Percentiles rank a stretch among this genome's conserved stretches.
Conservation (phyloP, 2,888 invertebrate genomes). For the Villa cingulata region DNA sequence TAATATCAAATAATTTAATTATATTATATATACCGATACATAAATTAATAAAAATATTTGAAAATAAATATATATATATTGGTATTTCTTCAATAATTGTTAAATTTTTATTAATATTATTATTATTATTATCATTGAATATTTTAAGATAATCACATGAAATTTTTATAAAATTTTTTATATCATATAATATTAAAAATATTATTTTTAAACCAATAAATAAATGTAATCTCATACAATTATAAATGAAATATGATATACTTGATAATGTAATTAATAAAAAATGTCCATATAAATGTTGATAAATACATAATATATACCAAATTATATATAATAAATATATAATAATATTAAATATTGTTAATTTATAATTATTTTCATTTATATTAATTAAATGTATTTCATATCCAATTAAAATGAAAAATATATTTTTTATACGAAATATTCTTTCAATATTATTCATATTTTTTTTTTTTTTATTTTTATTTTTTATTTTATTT, state of each 20-base stretch:
- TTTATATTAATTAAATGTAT: constrained; percentile 17
- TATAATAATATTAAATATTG: constrained; percentile 15
- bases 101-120: not conserved
- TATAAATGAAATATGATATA: constrained; percentile 6
- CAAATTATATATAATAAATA: constrained; percentile 15
- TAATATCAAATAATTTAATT: not conserved
- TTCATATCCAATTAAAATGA: constrained; percentile 19
- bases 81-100: not conserved
- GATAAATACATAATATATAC: constrained; percentile 12
- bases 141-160: not conserved
- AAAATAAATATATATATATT: not conserved
- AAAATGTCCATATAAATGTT: not conserved
- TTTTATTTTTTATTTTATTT: not conserved
- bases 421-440: constrained; percentile 16
- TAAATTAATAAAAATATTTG: not conserved
- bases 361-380: constrained; percentile 15
- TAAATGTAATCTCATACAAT: constrained; percentile 8
- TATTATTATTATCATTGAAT: not conserved
- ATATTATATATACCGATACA: not conserved
- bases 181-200: constrained; percentile 1
- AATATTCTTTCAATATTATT: constrained; percentile 22
- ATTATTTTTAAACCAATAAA: constrained; percentile 6
- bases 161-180: constrained; percentile 4
- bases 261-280: not conserved
- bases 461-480: not conserved